These are phyloP conservation scores for Microctonus brassicae DNA, from an alignment of 2,888 invertebrate genomes.

Conservation along the genomic window DNA sequence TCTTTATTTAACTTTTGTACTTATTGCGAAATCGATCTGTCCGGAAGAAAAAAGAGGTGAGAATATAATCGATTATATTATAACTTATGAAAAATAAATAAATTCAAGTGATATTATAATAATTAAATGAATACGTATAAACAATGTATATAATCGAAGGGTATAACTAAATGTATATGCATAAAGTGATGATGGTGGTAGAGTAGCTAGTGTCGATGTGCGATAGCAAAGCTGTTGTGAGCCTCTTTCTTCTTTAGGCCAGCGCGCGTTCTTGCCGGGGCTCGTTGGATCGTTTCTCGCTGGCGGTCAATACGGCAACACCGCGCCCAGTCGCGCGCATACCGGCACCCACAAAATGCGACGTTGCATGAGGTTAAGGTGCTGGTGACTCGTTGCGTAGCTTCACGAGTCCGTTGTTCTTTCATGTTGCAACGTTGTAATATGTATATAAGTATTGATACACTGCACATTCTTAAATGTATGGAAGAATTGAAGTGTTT, in stretches of 20 bases:
- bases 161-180: no score
- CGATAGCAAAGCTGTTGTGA: slow-evolving; percentile 3
- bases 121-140: no score
- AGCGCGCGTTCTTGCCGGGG: not conserved
- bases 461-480: slow-evolving; percentile 30
- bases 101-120: no score
- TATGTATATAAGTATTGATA: no score
- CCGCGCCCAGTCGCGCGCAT: slow-evolving; percentile 60
- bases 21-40: no score
- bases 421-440: slow-evolving; percentile 48
- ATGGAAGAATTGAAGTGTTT: slow-evolving; percentile 43
- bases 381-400: slow-evolving; percentile 24
- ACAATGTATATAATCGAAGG: no score
- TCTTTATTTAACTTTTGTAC: no score
- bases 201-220: not conserved
- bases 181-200: not conserved
- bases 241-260: slow-evolving; percentile 3
- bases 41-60: no score
- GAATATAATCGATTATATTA: no score
- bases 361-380: slow-evolving; percentile 31
- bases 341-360: slow-evolving; percentile 51
- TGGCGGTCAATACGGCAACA: slow-evolving; percentile 68
- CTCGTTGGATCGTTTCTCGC: slow-evolving; percentile 39
- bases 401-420: not conserved
- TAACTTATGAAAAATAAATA: no score